Evolutionary conservation across 2,888 invertebrate species (phyloP).

Genomic region (Napeogenes sylphis): DNA sequence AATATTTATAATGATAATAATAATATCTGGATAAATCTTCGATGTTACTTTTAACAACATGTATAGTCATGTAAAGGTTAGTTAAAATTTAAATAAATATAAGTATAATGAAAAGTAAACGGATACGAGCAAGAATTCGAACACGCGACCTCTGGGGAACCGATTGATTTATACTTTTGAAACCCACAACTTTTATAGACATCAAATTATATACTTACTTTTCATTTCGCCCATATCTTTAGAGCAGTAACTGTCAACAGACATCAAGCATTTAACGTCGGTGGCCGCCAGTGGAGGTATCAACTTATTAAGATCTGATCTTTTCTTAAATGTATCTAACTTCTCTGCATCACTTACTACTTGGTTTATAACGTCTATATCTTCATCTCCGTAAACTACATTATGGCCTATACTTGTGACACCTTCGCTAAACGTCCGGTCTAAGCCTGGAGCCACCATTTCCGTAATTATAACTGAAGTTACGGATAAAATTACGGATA

Average conservation of each 20-base stretch:
- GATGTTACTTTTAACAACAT: too few relatives aligned
- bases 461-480: constrained; percentile 33
- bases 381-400: constrained; percentile 60
- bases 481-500: constrained; percentile 17
- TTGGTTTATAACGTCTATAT: constrained; percentile 53
- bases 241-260: constrained; percentile 60
- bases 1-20: not conserved
- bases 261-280: constrained; percentile 70
- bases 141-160: too few relatives aligned
- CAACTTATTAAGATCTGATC: constrained; percentile 41
- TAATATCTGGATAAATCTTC: too few relatives aligned
- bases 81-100: too few relatives aligned
- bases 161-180: not conserved
- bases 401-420: constrained; percentile 50
- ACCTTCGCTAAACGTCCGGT: constrained; percentile 47
- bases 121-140: too few relatives aligned
- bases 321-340: constrained; percentile 41
- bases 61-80: too few relatives aligned
- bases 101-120: too few relatives aligned
- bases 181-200: too few relatives aligned
- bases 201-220: constrained; percentile 46
- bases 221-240: constrained; percentile 59
- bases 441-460: constrained; percentile 42
- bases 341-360: constrained; percentile 54
- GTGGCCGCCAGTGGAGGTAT: constrained; percentile 49